These are phyloP conservation scores for Notamacropus eugenii DNA, from an alignment of 2,797 vertebrate genomes.

Conservation along the genomic window DNA sequence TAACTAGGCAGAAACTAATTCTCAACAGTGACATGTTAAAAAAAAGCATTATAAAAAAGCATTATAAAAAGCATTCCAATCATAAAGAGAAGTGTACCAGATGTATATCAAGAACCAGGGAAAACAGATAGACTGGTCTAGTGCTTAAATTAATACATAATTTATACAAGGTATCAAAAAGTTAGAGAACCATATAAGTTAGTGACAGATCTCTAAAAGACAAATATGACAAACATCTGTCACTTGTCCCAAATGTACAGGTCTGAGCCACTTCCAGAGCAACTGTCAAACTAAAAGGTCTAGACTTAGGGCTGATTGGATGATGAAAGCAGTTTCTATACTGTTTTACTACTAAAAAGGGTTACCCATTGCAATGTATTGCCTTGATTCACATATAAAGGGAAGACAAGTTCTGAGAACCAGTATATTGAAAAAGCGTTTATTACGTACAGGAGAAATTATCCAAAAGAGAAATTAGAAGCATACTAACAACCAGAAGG, in stretches of 20 bases:
- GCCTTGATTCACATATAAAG: neutral
- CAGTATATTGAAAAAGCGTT: neutral
- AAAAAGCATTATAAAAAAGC: neutral
- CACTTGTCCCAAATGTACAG: neutral
- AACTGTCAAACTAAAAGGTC: neutral
- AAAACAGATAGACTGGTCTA: neutral
- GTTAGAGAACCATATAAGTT: neutral
- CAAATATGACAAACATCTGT: neutral
- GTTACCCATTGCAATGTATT: neutral
- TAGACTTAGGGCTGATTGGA: neutral
- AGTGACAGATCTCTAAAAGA: neutral
- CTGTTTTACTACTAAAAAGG: neutral
- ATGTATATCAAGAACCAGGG: neutral
- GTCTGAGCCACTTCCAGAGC: neutral
- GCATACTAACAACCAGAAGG: neutral
- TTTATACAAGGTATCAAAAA: neutral
- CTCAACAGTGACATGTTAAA: neutral
- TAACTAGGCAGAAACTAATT: neutral
- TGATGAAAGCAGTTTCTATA: neutral
- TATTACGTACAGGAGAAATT: neutral
- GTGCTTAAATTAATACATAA: neutral
- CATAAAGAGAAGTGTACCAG: neutral
- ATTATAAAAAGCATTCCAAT: neutral
- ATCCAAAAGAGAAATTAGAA: neutral
- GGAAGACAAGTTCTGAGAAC: neutral